A percentile compares a stretch with the other conserved stretches of the same genome.
These are phyloP conservation scores for Tachystola acroxantha DNA, from an alignment of 2,888 invertebrate species.

Conservation along the genomic window DNA sequence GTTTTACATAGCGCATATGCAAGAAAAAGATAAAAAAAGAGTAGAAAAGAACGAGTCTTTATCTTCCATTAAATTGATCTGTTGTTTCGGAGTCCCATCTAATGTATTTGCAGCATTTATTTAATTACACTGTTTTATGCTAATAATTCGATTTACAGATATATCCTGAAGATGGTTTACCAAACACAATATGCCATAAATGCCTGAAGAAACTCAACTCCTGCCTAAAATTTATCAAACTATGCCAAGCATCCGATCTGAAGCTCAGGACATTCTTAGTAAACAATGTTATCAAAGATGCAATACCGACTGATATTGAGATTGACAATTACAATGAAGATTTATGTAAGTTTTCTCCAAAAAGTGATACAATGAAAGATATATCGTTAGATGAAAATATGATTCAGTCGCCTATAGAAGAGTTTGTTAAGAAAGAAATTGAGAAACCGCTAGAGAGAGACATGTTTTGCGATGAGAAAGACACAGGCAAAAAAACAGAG, in stretches of 20 bases:
- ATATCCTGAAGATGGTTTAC: conserved; percentile 50
- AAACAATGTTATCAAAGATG: not conserved
- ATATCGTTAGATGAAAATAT: conserved; percentile 23
- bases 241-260: conserved; percentile 47
- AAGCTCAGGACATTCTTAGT: conserved; percentile 31
- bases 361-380: conserved; percentile 25
- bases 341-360: conserved; percentile 18
- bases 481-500: conserved; percentile 22
- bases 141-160: conserved; percentile 40
- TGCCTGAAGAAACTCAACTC: conserved; percentile 45
- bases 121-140: not conserved
- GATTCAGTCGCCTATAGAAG: conserved; percentile 13
- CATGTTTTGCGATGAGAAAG: not conserved
- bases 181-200: conserved; percentile 45
- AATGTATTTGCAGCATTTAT: too few species aligned
- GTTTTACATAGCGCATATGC: too few species aligned
- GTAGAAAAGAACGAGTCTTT: not conserved
- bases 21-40: too few species aligned
- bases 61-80: too few species aligned
- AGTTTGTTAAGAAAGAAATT: not conserved
- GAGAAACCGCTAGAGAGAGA: not conserved
- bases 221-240: conserved; percentile 47
- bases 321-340: conserved; percentile 11
- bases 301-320: not conserved
- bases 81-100: too few species aligned